A percentile compares a stretch with the other conserved stretches of the same genome.
phyloP scores from a whole-genome alignment of 2,797 vertebrate species.

The Distichodus sexfasciatus region DNA sequence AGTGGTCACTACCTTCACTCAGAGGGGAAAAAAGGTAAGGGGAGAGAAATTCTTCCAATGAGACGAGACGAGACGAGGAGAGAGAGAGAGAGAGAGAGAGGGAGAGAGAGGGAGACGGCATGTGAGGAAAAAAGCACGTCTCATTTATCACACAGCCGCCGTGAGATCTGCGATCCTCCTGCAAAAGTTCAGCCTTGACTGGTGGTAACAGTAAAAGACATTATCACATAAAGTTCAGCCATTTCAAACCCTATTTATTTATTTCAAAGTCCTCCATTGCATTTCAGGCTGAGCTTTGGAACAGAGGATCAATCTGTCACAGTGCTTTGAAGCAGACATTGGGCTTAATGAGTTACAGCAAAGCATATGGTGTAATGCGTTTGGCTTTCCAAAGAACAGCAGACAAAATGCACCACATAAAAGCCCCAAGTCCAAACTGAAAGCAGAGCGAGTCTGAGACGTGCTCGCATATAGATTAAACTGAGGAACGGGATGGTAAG shows the following conservation, averaged over 20 bases:
- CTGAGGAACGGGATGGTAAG: conserved; percentile 34
- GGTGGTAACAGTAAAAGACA: conserved; percentile 22
- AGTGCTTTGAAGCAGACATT: conserved; percentile 57
- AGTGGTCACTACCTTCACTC: conserved; percentile 6
- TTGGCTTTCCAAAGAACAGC: conserved; percentile 50
- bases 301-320: conserved; percentile 58
- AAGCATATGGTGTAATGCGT: conserved; percentile 57
- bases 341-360: conserved; percentile 57
- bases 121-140: neutral
- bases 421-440: conserved; percentile 54
- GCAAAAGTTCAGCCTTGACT: neutral
- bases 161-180: neutral
- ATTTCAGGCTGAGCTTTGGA: conserved; percentile 51
- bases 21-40: neutral
- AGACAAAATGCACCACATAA: conserved; percentile 60
- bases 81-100: neutral
- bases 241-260: conserved; percentile 58
- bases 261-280: conserved; percentile 53
- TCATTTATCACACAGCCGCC: neutral
- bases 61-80: neutral
- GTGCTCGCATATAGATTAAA: conserved; percentile 44
- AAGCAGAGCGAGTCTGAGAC: conserved; percentile 51
- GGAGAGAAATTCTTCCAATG: neutral
- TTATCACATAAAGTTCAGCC: conserved; percentile 46
- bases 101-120: neutral